These are phyloP conservation scores for Myripristis jacobus DNA, from an alignment of 2,797 vertebrate species.

Conservation along the genomic window DNA sequence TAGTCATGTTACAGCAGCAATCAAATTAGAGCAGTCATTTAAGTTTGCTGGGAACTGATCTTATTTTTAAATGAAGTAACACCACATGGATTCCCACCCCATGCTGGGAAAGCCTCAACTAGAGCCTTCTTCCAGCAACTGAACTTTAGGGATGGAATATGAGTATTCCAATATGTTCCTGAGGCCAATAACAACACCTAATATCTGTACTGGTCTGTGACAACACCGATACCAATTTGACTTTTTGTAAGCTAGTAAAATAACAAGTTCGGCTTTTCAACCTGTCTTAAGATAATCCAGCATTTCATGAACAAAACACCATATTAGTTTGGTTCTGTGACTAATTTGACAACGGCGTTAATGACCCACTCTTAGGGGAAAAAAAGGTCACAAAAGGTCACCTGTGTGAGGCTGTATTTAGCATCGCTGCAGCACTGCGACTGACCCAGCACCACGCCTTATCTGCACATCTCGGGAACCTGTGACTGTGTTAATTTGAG, in stretches of 20 bases:
- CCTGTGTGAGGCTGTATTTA: slow-evolving; percentile 58
- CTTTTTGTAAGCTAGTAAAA: too few species aligned
- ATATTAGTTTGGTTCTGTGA: too few species aligned
- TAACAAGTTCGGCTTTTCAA: too few species aligned
- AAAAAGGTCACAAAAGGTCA: too few species aligned
- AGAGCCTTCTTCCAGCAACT: slow-evolving; percentile 66
- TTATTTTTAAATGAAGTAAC: slow-evolving; percentile 54
- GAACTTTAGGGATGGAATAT: background rate
- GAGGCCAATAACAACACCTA: too few species aligned
- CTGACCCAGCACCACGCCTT: slow-evolving; percentile 47
- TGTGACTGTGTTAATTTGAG: slow-evolving; percentile 49
- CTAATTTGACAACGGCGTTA: too few species aligned
- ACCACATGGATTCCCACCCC: slow-evolving; percentile 42
- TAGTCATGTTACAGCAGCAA: background rate
- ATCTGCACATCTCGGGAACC: slow-evolving; percentile 65
- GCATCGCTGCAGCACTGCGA: slow-evolving; percentile 12
- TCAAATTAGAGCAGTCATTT: background rate
- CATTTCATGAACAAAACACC: too few species aligned
- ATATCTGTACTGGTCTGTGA: too few species aligned
- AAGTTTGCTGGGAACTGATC: background rate
- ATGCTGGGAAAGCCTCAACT: slow-evolving; percentile 46
- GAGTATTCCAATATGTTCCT: too few species aligned
- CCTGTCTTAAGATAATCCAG: too few species aligned
- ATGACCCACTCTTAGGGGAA: too few species aligned
- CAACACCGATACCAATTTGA: too few species aligned